Percentiles rank a stretch among this genome's conserved stretches.
phyloP scores from a whole-genome alignment of 1,140 invertebrate species.

The Kradibia gibbosae region DNA sequence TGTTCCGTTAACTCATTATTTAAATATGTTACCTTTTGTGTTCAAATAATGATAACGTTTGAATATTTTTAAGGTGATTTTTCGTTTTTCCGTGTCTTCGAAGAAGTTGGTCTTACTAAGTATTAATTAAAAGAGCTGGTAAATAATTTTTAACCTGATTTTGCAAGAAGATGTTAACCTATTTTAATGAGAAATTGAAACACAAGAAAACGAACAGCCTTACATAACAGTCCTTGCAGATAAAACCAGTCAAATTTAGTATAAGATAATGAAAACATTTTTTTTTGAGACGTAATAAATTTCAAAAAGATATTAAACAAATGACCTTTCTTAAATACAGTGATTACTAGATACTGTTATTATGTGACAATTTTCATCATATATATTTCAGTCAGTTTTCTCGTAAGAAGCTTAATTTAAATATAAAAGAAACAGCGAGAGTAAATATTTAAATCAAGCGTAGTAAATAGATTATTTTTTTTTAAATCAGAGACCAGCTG shows the following conservation, averaged over 20 bases:
- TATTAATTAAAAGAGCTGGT: constrained; percentile 14
- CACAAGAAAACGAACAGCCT: background rate
- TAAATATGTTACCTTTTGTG: constrained; percentile 30
- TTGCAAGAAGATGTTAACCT: background rate
- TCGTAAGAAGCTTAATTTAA: background rate
- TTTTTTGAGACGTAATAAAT: no score
- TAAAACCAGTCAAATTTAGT: background rate
- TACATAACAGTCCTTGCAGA: background rate
- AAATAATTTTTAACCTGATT: background rate
- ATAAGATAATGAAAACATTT: background rate
- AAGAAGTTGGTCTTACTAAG: constrained; percentile 23
- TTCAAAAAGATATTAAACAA: no score
- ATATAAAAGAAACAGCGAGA: background rate
- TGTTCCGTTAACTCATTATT: constrained; percentile 39
- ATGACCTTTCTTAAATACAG: no score
- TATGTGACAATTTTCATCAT: no score
- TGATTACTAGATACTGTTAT: no score
- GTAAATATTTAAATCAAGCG: background rate
- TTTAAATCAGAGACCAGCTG: background rate
- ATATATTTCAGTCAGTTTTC: no score
- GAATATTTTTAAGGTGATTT: constrained; percentile 11
- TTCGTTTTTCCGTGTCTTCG: constrained; percentile 1
- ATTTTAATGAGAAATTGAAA: background rate
- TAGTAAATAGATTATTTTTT: constrained; percentile 1
- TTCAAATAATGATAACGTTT: constrained; percentile 39